Conservation (phyloP, 2,113 vertebrate genomes). For the Oncorhynchus kisutch region DNA sequence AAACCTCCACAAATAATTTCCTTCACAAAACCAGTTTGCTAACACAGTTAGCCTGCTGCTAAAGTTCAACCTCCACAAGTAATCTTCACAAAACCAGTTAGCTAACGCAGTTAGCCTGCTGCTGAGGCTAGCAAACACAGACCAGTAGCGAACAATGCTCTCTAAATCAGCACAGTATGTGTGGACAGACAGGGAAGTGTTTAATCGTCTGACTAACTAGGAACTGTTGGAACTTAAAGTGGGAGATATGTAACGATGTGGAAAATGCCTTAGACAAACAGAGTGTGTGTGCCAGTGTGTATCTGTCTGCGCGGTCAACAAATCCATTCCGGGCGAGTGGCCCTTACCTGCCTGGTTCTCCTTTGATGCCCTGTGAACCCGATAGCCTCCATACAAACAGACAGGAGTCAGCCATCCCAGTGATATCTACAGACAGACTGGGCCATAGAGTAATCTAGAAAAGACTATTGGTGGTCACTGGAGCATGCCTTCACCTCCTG, state of each 20-base stretch:
- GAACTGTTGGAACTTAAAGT: neutral
- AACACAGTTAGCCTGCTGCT: too few relatives aligned
- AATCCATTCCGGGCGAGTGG: constrained; percentile 8
- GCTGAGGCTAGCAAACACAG: too few relatives aligned
- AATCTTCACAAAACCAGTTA: too few relatives aligned
- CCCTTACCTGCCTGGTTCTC: neutral
- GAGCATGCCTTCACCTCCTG: neutral
- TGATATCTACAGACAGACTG: neutral
- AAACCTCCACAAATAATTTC: too few relatives aligned
- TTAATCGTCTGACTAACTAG: neutral
- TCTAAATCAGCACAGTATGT: neutral
- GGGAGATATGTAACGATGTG: constrained; percentile 8
- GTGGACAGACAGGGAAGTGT: constrained; percentile 2
- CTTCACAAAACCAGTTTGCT: too few relatives aligned
- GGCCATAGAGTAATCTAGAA: neutral
- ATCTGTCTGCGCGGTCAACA: neutral
- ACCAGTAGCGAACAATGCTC: neutral
- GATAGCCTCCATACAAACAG: constrained; percentile 26
- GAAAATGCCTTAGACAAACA: constrained; percentile 11
- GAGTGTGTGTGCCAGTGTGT: neutral
- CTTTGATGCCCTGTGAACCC: constrained; percentile 12
- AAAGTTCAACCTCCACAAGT: too few relatives aligned
- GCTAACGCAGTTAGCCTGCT: too few relatives aligned
- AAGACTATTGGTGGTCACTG: neutral
- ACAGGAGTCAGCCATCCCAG: neutral